phyloP scores from a whole-genome alignment of 2,113 vertebrate species.

The Lipophrys pholis region DNA sequence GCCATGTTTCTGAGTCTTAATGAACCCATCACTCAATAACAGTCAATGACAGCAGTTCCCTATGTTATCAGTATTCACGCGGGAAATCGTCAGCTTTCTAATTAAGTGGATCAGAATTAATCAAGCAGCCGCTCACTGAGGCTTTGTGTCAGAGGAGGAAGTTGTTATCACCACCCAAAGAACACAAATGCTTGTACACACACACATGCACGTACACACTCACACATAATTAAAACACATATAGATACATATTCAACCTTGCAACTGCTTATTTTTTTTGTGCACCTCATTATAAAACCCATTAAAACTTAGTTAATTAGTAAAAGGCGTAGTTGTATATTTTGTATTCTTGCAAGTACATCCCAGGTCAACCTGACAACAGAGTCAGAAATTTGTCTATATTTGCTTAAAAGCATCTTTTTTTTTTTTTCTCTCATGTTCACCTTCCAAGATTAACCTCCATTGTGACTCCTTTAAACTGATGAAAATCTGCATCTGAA shows the following conservation, averaged over 20 bases:
- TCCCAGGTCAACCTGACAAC: constrained; percentile 26
- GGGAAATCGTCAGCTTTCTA: constrained; percentile 81
- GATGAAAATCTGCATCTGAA: constrained; percentile 50
- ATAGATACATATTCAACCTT: constrained; percentile 60
- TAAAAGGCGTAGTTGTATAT: constrained; percentile 42
- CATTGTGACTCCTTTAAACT: not conserved
- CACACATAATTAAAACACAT: constrained; percentile 59
- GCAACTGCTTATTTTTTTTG: constrained; percentile 54
- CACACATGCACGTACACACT: not conserved
- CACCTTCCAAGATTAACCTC: constrained; percentile 18
- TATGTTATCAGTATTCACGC: constrained; percentile 74
- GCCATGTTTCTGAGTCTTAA: constrained; percentile 46
- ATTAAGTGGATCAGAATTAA: constrained; percentile 84
- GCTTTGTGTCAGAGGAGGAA: constrained; percentile 58
- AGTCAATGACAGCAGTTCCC: constrained; percentile 75
- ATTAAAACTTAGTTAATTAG: constrained; percentile 80
- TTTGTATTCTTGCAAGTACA: constrained; percentile 9
- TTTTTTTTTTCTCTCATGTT: not conserved
- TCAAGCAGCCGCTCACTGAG: constrained; percentile 71
- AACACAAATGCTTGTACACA: constrained; percentile 25
- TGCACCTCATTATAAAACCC: constrained; percentile 78
- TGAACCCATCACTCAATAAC: constrained; percentile 80
- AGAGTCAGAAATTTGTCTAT: not conserved
- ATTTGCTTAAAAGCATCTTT: not conserved
- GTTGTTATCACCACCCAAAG: constrained; percentile 45